Conservation (phyloP, 2,888 invertebrate species). For the Mallateleia sp. region DNA sequence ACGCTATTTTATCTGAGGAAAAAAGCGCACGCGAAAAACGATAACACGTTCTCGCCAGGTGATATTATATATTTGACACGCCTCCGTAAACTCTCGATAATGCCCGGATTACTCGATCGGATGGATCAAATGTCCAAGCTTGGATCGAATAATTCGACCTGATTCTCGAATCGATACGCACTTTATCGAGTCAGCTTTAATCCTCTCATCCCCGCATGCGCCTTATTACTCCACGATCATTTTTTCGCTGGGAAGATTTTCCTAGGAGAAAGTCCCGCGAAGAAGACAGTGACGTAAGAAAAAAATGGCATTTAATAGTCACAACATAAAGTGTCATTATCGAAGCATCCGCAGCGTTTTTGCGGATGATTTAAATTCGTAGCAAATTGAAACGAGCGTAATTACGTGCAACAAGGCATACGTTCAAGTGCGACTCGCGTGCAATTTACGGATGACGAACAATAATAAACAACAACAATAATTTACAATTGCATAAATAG, state of each 20-base stretch:
- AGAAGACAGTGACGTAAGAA: slow-evolving; percentile 35
- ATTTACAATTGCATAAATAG: slow-evolving; percentile 47
- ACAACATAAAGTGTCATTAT: slow-evolving; percentile 24
- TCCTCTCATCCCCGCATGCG: slow-evolving; percentile 16
- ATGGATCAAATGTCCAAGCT: slow-evolving; percentile 66
- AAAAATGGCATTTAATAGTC: slow-evolving; percentile 44
- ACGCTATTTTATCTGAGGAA: not conserved
- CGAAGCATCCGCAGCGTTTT: slow-evolving; percentile 13
- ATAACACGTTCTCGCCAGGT: slow-evolving; percentile 10
- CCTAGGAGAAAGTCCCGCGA: slow-evolving; percentile 30
- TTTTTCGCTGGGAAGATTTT: slow-evolving; percentile 3
- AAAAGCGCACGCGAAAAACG: slow-evolving; percentile 3
- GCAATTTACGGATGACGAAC: slow-evolving; percentile 20
- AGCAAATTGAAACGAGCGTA: slow-evolving; percentile 39
- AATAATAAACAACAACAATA: slow-evolving; percentile 48
- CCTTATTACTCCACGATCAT: slow-evolving; percentile 21
- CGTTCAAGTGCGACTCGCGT: not conserved
- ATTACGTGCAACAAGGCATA: slow-evolving; percentile 36
- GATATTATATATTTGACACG: slow-evolving; percentile 62
- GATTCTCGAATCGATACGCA: slow-evolving; percentile 48
- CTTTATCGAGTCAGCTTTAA: slow-evolving; percentile 31
- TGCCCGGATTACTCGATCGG: slow-evolving; percentile 54
- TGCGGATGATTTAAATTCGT: slow-evolving; percentile 25
- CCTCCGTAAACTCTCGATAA: slow-evolving; percentile 54
- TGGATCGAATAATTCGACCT: slow-evolving; percentile 67